These are phyloP conservation scores for Campylorhamphus procurvoides DNA, from an alignment of 2,113 vertebrate species.

Conservation along the genomic window DNA sequence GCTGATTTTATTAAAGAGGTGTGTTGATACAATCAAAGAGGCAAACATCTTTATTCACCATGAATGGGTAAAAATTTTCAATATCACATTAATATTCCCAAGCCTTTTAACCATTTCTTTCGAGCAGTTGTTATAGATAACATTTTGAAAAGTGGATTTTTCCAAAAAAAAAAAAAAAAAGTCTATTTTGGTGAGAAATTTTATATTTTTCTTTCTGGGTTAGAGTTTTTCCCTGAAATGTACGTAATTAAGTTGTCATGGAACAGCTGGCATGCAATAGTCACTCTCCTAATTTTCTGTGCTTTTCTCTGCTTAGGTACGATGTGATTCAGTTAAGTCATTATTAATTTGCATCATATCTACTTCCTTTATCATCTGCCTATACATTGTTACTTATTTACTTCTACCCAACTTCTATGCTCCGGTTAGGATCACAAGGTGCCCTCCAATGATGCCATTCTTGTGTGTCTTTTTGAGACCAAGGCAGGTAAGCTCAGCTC, in stretches of 20 bases:
- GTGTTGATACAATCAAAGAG: background rate
- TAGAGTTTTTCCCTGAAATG: slow-evolving; percentile 13
- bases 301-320: background rate
- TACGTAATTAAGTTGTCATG: background rate
- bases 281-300: background rate
- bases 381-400: background rate
- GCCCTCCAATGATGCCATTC: background rate
- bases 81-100: background rate
- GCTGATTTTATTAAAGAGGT: background rate
- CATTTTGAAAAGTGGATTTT: background rate
- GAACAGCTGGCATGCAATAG: slow-evolving; percentile 26
- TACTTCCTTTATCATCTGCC: background rate
- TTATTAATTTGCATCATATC: background rate
- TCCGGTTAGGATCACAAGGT: background rate
- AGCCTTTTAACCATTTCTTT: background rate
- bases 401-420: background rate
- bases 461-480: background rate
- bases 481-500: background rate
- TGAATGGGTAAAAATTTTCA: background rate
- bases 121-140: background rate
- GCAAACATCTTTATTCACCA: background rate
- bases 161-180: background rate
- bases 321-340: background rate
- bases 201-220: background rate
- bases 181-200: background rate